Evolutionary conservation across 2,113 vertebrate species (phyloP).

Genomic region (Macquaria ambigua): DNA sequence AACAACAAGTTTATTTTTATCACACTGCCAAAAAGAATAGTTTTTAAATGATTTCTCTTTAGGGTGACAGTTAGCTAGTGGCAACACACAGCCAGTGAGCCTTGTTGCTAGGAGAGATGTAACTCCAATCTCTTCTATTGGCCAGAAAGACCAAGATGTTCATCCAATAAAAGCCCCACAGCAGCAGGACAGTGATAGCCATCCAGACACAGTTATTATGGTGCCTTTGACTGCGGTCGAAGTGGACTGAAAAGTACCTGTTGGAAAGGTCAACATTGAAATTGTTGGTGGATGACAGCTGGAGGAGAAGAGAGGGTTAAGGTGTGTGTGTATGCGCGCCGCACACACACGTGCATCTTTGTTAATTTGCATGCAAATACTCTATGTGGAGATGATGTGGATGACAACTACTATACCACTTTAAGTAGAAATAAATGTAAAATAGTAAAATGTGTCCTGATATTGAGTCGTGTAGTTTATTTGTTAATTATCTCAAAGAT

Average conservation of each 20-base stretch:
- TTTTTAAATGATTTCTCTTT: conserved; percentile 60
- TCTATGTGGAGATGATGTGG: neutral
- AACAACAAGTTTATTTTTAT: neutral
- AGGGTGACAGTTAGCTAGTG: conserved; percentile 83
- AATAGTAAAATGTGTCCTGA: neutral
- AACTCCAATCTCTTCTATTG: conserved; percentile 79
- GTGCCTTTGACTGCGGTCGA: conserved; percentile 74
- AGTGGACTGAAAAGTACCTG: conserved; percentile 50
- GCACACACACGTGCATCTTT: neutral
- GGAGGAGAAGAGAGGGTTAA: conserved; percentile 7
- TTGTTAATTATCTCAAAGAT: neutral
- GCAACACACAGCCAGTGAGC: conserved; percentile 72
- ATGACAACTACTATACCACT: neutral
- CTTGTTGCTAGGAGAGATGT: conserved; percentile 90
- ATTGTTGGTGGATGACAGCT: conserved; percentile 17
- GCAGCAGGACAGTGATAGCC: conserved; percentile 48
- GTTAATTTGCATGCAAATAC: neutral
- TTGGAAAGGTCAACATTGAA: conserved; percentile 50
- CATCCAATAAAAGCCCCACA: conserved; percentile 76
- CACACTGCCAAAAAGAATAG: neutral
- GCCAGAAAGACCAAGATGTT: conserved; percentile 56
- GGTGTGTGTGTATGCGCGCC: neutral
- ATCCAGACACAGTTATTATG: conserved; percentile 74
- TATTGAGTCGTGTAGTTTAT: neutral
- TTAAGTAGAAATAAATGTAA: neutral